Evolutionary conservation across 2,797 vertebrate species (phyloP), one percentile per base, ranked within the genome.

Genomic region (Rachycentron canadum): DNA sequence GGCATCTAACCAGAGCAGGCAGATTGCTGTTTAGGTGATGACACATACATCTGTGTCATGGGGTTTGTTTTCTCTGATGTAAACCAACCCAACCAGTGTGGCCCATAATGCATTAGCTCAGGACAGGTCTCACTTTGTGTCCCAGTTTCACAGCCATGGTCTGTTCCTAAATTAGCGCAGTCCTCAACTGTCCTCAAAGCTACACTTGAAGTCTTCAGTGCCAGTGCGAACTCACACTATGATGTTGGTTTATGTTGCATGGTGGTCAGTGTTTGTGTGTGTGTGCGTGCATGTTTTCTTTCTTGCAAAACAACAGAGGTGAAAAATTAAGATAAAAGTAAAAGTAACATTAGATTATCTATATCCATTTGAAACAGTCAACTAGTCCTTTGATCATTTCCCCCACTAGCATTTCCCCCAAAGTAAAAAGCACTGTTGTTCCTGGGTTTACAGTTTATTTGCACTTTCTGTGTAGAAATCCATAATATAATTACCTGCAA

Each of bases 151-250:
- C 78, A 78, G 36, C 40, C 47, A 17, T n/a, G 41, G 12, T 45
- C 50, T 69, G 69, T 34, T 78, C 80, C 63, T 40, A 85, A 90
- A 78, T 90, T 68, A 91, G 86, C 59, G 17, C 61, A 62, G 64
- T 49, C 56, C 80, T 50, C 50, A 12, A 25, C 43, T 61, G 58
- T 70, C 65, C 78, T 63, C 63, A 43, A 19, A 61, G 73, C 36
- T 50, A 41, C 43, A 36, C 60, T 73, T 72, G 58, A 79, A 64
- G 82, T 77, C 23, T 40, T 62, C 25, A 49, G 2, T 28, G 59
- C 23, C 30, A 13, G 6, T 21, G 36, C 28, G 49, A 47, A 73
- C 58, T 50, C 47, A 78, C 52, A 59, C 49, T n/a, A 40, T 26
- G 16, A 57, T 26, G 50, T 53, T 12, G 21, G 26, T 11, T 55